Evolutionary conservation across 2,113 vertebrate species (phyloP).

Genomic region (Lagopus muta): DNA sequence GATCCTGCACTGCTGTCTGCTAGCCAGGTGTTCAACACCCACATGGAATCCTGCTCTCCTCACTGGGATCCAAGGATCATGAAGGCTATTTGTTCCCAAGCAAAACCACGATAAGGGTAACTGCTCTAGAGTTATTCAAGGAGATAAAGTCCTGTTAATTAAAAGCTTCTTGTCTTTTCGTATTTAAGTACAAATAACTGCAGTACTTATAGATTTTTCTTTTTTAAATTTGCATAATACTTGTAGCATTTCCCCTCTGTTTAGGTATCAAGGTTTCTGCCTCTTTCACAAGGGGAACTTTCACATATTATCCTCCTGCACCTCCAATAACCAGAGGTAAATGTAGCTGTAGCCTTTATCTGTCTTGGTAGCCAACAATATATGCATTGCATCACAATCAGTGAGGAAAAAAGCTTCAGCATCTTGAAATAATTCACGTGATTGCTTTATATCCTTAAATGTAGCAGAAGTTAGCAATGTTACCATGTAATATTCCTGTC

Average conservation of each 20-base stretch:
- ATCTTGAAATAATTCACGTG: background rate
- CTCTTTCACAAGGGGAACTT: constrained; percentile 11
- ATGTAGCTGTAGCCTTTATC: background rate
- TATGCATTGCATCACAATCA: background rate
- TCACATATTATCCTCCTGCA: background rate
- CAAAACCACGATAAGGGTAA: background rate
- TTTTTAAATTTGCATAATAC: background rate
- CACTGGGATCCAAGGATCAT: background rate
- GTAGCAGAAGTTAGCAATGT: background rate
- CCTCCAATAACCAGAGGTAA: constrained; percentile 19
- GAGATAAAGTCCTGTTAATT: background rate
- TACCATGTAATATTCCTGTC: background rate
- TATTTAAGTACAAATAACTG: background rate
- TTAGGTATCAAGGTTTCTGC: constrained; percentile 27
- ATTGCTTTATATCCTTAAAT: background rate
- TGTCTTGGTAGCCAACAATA: background rate
- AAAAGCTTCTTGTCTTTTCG: background rate
- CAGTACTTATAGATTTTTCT: background rate
- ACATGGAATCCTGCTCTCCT: fast-evolving
- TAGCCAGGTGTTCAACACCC: background rate
- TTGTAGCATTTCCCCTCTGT: background rate
- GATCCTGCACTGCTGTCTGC: background rate
- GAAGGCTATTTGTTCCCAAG: background rate
- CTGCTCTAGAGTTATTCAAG: background rate
- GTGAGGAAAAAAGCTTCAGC: background rate